Conservation (phyloP, 2,113 vertebrate species). For the Python bivittatus region DNA sequence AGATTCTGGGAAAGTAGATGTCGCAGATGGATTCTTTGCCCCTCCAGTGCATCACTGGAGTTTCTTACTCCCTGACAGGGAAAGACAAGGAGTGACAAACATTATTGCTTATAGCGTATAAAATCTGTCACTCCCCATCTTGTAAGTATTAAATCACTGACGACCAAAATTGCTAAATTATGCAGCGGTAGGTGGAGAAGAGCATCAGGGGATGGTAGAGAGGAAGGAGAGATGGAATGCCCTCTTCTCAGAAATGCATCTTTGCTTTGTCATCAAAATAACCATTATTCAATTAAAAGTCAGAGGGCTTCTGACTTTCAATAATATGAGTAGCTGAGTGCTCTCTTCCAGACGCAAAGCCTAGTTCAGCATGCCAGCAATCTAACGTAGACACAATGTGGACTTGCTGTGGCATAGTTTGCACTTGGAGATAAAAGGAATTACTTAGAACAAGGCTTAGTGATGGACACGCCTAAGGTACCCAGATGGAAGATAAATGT, state of each 20-base stretch:
- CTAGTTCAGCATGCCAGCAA: neutral
- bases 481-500: neutral
- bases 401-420: neutral
- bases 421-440: neutral
- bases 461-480: neutral
- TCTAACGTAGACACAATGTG: neutral
- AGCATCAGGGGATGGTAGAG: neutral
- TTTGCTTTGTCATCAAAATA: conserved; percentile 75
- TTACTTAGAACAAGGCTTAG: neutral
- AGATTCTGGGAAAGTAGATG: conserved; percentile 36
- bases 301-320: conserved; percentile 65
- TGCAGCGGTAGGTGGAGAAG: conserved; percentile 34
- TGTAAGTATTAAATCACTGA: conserved; percentile 74
- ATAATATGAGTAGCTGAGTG: neutral
- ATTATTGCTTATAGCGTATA: conserved; percentile 67
- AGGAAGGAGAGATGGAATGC: conserved; percentile 58
- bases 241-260: conserved; percentile 68
- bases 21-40: conserved; percentile 53
- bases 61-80: conserved; percentile 37
- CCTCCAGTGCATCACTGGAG: conserved; percentile 58
- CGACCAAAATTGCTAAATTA: conserved; percentile 79
- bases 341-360: neutral
- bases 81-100: conserved; percentile 55
- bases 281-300: conserved; percentile 73
- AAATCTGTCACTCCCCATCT: conserved; percentile 72